A percentile compares a stretch with the other conserved stretches of the same genome.
Conservation (phyloP, 2,113 vertebrate species). For the Irena cyanogastra region DNA sequence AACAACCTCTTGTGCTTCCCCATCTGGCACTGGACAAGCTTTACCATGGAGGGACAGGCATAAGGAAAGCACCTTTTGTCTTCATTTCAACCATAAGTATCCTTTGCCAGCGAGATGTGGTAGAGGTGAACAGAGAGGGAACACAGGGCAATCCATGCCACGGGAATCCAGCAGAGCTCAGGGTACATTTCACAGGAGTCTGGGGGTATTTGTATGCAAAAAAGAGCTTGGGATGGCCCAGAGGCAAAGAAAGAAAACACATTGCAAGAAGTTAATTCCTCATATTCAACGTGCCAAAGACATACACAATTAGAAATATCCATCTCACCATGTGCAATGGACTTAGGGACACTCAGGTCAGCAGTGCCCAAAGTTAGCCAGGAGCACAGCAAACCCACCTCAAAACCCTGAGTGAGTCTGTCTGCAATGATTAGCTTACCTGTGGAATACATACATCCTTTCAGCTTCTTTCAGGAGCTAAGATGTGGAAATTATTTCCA, state of each 20-base stretch:
- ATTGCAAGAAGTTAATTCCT: neutral
- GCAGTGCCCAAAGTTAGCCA: neutral
- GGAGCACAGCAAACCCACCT: neutral
- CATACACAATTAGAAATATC: neutral
- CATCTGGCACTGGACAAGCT: neutral
- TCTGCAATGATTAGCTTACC: neutral
- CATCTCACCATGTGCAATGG: neutral
- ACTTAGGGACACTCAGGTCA: neutral
- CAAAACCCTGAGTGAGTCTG: neutral
- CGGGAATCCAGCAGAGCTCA: neutral
- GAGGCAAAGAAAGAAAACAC: neutral
- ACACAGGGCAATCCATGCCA: neutral
- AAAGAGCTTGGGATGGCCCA: neutral
- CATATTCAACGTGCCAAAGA: neutral
- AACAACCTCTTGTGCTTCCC: neutral
- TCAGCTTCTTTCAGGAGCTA: neutral
- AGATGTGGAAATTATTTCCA: neutral
- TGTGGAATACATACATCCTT: neutral
- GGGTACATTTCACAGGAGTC: neutral
- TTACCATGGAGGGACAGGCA: neutral
- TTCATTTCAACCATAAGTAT: neutral
- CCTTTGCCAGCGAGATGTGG: neutral
- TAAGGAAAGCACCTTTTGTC: neutral
- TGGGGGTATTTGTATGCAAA: neutral
- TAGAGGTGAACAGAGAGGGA: neutral